phyloP scores from a whole-genome alignment of 2,888 invertebrate species.

The Drosophila imparisetae region DNA sequence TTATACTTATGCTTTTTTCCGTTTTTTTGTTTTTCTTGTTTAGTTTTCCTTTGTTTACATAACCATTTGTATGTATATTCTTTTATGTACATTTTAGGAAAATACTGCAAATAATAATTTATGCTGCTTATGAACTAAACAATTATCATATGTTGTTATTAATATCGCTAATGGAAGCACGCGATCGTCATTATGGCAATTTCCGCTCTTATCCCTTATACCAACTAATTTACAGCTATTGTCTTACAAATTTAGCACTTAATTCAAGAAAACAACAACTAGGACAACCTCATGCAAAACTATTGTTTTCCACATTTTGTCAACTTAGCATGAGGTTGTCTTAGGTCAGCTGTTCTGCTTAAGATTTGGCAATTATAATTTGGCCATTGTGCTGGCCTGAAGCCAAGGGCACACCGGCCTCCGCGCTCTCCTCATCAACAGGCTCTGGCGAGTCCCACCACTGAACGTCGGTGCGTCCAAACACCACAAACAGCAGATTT shows the following conservation, averaged over 20 bases:
- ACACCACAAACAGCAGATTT: constrained; percentile 86
- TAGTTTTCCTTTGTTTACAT: constrained; percentile 12
- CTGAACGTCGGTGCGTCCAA: constrained; percentile 86
- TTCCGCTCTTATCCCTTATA: constrained; percentile 51
- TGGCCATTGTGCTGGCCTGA: constrained; percentile 19
- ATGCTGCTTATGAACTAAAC: constrained; percentile 53
- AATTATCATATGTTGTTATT: constrained; percentile 61
- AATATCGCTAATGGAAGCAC: constrained; percentile 81
- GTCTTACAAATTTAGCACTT: constrained; percentile 40
- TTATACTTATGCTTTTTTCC: constrained; percentile 3
- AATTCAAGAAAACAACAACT: constrained; percentile 49
- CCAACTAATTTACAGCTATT: constrained; percentile 39
- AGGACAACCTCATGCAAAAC: constrained; percentile 31
- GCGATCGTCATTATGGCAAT: constrained; percentile 72
- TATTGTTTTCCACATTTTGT: neutral
- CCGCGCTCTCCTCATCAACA: constrained; percentile 52
- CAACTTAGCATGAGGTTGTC: constrained; percentile 31
- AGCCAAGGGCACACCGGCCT: constrained; percentile 57
- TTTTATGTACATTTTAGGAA: constrained; percentile 72
- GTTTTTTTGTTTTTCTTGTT: neutral
- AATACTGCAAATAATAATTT: constrained; percentile 77
- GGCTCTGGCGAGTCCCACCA: constrained; percentile 86
- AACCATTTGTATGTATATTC: constrained; percentile 29
- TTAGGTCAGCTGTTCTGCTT: constrained; percentile 22
- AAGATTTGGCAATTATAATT: constrained; percentile 23